These are phyloP conservation scores for Hippolais icterina DNA, from an alignment of 2,113 vertebrate genomes.

Conservation along the genomic window DNA sequence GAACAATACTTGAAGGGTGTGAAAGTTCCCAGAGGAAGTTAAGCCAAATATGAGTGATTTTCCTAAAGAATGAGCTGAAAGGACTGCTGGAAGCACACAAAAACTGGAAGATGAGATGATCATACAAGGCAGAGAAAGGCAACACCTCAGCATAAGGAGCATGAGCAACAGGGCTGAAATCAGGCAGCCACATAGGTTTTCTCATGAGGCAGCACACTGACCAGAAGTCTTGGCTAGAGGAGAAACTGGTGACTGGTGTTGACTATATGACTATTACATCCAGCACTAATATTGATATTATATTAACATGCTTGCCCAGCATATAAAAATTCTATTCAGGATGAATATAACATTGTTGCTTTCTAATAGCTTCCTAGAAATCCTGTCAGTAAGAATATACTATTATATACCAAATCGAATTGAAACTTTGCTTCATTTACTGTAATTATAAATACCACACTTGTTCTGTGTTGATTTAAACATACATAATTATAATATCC, in stretches of 20 bases:
- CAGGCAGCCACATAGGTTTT: fast-evolving
- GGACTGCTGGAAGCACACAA: background rate
- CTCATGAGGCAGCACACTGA: background rate
- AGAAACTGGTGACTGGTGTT: background rate
- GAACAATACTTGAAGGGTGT: background rate
- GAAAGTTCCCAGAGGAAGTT: background rate
- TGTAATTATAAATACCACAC: background rate
- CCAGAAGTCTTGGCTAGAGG: background rate
- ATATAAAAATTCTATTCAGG: background rate
- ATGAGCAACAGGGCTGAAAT: background rate
- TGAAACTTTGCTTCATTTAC: background rate
- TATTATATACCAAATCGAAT: background rate
- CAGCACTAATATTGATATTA: background rate
- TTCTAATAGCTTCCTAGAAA: background rate
- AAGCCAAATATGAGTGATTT: background rate
- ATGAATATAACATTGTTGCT: background rate
- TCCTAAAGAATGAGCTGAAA: background rate
- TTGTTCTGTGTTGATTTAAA: background rate
- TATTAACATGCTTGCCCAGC: background rate
- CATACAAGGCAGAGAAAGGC: background rate
- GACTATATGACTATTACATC: too few relatives aligned
- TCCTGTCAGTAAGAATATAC: background rate
- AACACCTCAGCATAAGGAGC: background rate
- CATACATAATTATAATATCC: background rate
- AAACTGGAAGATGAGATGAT: background rate